Conservation (phyloP, 2,888 invertebrate genomes). For the Aromia moschata region DNA sequence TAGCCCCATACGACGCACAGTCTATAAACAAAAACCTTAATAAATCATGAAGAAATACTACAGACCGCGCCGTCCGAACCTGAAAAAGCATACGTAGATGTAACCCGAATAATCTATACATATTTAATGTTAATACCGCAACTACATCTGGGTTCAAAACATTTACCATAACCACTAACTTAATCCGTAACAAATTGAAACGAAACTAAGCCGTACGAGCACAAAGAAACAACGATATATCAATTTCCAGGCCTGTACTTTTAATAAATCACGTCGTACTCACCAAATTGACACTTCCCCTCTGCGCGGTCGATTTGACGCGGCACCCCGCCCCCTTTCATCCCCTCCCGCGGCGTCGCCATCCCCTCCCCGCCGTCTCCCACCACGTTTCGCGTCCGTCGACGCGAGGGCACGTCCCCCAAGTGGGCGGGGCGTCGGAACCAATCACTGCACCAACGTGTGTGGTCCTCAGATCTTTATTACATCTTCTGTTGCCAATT, state of each 20-base stretch:
- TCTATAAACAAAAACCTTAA: constrained; percentile 24
- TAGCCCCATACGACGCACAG: background rate
- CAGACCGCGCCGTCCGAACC: constrained; percentile 24
- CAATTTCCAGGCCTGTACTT: constrained; percentile 48
- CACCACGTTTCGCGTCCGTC: constrained; percentile 27
- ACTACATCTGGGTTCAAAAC: constrained; percentile 41
- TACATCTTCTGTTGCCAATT: constrained; percentile 62
- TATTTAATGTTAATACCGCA: constrained; percentile 43
- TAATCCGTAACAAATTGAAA: constrained; percentile 49
- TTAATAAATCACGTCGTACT: constrained; percentile 51
- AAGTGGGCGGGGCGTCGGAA: constrained; percentile 52
- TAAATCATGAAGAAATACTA: constrained; percentile 29
- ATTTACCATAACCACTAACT: constrained; percentile 43
- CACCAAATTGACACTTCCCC: constrained; percentile 51
- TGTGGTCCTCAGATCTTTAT: constrained; percentile 65
- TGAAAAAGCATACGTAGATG: constrained; percentile 33
- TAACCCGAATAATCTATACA: constrained; percentile 40
- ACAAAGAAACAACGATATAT: constrained; percentile 49
- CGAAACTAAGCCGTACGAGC: constrained; percentile 48
- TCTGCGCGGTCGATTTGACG: constrained; percentile 21
- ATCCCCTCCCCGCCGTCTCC: constrained; percentile 24
- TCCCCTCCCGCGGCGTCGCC: constrained; percentile 18
- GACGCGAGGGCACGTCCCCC: constrained; percentile 28
- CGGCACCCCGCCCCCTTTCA: constrained; percentile 12
- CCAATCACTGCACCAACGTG: constrained; percentile 63